Base-by-base conservation (phyloP, 2,888 invertebrate genomes). In the Pyralis farinalis region DNA sequence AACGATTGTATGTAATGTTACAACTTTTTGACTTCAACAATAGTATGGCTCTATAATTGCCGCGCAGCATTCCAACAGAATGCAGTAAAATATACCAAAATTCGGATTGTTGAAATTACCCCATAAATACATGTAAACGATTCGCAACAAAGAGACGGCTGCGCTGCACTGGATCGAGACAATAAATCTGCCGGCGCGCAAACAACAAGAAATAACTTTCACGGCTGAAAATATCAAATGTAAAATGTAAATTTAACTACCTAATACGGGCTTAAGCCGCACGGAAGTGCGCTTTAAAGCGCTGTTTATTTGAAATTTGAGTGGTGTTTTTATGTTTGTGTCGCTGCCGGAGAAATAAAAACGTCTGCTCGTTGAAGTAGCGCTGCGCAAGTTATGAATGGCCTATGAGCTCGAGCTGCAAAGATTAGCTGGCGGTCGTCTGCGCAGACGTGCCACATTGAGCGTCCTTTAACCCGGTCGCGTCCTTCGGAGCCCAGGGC, bases 211-310 rank as follows among this genome's bases (percentile, higher is more conserved):
- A 72, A 80, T 80, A 73, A 79, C 75, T 75, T 80, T 81, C 84
- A 83, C 84, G 82, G 82, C 76, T 75, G 78, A 75, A 83, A 83
- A 80, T 83, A 83, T 84, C 81, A 83, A 84, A 84, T 81, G 82
- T 76, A 78, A 83, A 84, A 83, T 85, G 85, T 84, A 84, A 85
- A 86, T 85, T 83, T 84, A 84, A 86, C 76, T 80, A 78, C 85
- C 84, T 86, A 86, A 85, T 86, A 76, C 82, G 77, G 69, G 69
- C 69, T 75, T 70, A 71, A 77, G 76, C 68, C 62, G 16, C 16
- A 70, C 71, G 67, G 71, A 71, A 75, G 70, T 73, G 70, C 71
- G 77, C 74, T 80, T 71, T 72, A 75, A 78, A 80, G 73, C 71
- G 65, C 69, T 83, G 80, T 81, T 84, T 82, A 80, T 85, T 78